Percentiles rank a stretch among this genome's conserved stretches.
Conservation (phyloP, 2,888 invertebrate species). For the Perizoma affinitatum region DNA sequence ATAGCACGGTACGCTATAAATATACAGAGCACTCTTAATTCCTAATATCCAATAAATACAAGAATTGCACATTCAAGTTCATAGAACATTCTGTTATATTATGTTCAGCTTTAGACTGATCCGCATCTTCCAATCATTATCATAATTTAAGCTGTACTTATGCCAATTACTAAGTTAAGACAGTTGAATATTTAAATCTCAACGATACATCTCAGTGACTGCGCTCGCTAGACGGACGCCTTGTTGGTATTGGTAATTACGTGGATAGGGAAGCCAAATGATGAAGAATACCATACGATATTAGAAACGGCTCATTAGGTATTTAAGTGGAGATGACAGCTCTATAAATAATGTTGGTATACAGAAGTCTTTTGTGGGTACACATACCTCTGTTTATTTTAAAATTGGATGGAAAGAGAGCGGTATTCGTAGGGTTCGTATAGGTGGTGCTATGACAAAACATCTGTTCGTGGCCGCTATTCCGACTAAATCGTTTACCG, state of each 20-base stretch:
- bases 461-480: constrained; percentile 69
- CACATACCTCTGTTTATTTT: constrained; percentile 64
- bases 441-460: constrained; percentile 67
- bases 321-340: constrained; percentile 78
- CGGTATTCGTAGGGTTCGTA: constrained; percentile 53
- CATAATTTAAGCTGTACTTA: constrained; percentile 10
- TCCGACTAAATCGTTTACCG: constrained; percentile 72
- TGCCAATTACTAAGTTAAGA: constrained; percentile 17
- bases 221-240: constrained; percentile 35
- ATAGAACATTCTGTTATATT: too few species aligned
- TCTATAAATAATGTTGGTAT: constrained; percentile 68
- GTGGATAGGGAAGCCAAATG: constrained; percentile 66
- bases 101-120: too few species aligned
- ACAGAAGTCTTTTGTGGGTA: constrained; percentile 58
- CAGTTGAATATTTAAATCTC: constrained; percentile 31
- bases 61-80: too few species aligned
- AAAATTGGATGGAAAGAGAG: constrained; percentile 58
- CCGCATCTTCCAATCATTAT: too few species aligned
- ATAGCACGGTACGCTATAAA: too few species aligned
- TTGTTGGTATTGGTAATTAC: constrained; percentile 65
- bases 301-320: constrained; percentile 81
- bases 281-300: constrained; percentile 69
- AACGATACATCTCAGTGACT: constrained; percentile 21
- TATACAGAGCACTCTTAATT: too few species aligned
- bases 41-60: too few species aligned